A percentile compares a stretch with the other conserved stretches of the same genome.
These are phyloP conservation scores for Xestobium rufovillosum DNA, from an alignment of 2,888 invertebrate genomes.

Conservation along the genomic window DNA sequence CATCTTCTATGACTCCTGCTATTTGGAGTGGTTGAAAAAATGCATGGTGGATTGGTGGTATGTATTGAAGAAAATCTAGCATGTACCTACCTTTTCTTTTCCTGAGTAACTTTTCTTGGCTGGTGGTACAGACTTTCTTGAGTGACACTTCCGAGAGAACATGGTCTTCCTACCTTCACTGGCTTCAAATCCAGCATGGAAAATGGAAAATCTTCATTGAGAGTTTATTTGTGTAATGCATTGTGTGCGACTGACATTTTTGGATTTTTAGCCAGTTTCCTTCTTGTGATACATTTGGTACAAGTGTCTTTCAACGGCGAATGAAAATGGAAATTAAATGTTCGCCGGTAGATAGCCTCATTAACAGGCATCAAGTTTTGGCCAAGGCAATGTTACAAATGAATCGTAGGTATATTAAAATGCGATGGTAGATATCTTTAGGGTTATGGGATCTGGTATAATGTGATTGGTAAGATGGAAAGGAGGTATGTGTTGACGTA, in stretches of 20 bases:
- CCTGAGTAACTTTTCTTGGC: constrained; percentile 9
- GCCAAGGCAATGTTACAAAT: too few relatives aligned
- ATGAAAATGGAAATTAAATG: too few relatives aligned
- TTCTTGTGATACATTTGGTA: constrained; percentile 18
- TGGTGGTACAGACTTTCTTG: constrained; percentile 9
- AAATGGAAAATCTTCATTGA: constrained; percentile 18
- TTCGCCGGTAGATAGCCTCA: too few relatives aligned
- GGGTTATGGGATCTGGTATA: too few relatives aligned
- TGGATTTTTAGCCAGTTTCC: constrained; percentile 22
- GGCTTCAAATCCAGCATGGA: constrained; percentile 13
- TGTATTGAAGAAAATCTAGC: constrained; percentile 21
- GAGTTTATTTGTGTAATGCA: constrained; percentile 18
- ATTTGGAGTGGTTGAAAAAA: too few relatives aligned
- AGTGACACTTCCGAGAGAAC: constrained; percentile 4
- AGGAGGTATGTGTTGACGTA: too few relatives aligned
- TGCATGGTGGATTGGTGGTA: constrained; percentile 18
- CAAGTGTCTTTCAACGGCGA: too few relatives aligned
- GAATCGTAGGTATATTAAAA: too few relatives aligned
- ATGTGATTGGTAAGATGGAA: too few relatives aligned
- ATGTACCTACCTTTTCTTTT: constrained; percentile 22
- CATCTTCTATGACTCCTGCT: too few relatives aligned
- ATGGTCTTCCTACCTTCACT: constrained; percentile 7
- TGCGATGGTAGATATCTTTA: too few relatives aligned
- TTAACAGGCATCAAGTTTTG: too few relatives aligned
- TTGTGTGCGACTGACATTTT: constrained; percentile 14